A percentile compares a stretch with the other conserved stretches of the same genome.
These are phyloP conservation scores for Lutjanus erythropterus DNA, from an alignment of 2,113 vertebrate genomes.

Conservation along the genomic window DNA sequence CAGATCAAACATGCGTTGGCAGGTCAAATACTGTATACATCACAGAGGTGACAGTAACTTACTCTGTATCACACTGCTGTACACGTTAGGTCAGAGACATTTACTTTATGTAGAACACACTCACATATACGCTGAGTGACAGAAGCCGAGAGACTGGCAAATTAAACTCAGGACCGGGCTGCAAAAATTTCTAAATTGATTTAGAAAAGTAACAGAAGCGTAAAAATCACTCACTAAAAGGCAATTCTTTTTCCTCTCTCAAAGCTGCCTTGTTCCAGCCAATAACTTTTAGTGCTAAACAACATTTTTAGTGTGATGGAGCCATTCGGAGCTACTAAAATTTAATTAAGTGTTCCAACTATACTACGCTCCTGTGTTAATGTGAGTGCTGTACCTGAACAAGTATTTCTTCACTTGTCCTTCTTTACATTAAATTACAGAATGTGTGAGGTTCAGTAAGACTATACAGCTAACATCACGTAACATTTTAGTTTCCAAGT, in stretches of 20 bases:
- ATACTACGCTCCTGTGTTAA: neutral
- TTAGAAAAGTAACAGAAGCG: constrained; percentile 1
- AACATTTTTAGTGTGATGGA: constrained; percentile 41
- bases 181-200: neutral
- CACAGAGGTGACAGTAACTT: too few relatives aligned
- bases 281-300: constrained; percentile 45
- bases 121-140: neutral
- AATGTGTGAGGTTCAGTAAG: neutral
- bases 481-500: neutral
- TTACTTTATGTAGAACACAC: neutral
- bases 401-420: neutral
- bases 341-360: constrained; percentile 7
- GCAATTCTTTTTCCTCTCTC: neutral
- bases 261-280: constrained; percentile 23
- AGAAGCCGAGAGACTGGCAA: neutral
- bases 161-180: neutral
- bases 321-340: constrained; percentile 27
- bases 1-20: neutral
- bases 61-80: neutral
- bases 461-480: too few relatives aligned
- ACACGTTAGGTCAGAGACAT: neutral
- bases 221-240: neutral
- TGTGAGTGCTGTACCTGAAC: neutral
- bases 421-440: neutral
- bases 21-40: neutral